A percentile compares a stretch with the other conserved stretches of the same genome.
phyloP scores from a whole-genome alignment of 2,888 invertebrate genomes.

The Cataglyphis cursor region DNA sequence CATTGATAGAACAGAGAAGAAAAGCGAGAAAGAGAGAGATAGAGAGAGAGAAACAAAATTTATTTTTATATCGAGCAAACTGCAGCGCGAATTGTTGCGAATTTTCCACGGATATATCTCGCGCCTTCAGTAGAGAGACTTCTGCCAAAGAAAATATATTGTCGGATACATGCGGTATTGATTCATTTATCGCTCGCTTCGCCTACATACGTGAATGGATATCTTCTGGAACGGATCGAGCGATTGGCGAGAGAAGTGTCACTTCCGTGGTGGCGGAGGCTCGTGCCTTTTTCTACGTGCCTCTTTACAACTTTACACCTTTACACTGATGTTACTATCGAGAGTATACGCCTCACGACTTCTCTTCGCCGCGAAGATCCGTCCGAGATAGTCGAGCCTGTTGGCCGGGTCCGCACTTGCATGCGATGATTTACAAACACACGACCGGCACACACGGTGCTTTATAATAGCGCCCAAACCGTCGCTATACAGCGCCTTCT shows the following conservation, averaged over 20 bases:
- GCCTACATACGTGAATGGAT: constrained; percentile 68
- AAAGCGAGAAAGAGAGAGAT: constrained; percentile 17
- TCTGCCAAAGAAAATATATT: constrained; percentile 6
- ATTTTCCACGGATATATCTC: constrained; percentile 12
- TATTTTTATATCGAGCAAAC: constrained; percentile 66
- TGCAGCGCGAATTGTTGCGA: constrained; percentile 37
- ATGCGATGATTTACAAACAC: constrained; percentile 79
- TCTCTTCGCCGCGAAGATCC: constrained; percentile 21
- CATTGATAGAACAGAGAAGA: constrained; percentile 59
- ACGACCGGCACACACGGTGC: constrained; percentile 78
- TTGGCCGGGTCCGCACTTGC: constrained; percentile 66
- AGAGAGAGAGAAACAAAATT: constrained; percentile 35
- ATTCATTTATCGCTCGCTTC: constrained; percentile 29
- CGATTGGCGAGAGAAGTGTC: constrained; percentile 28
- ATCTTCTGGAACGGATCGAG: constrained; percentile 25
- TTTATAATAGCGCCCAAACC: constrained; percentile 80
- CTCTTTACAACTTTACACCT: not conserved
- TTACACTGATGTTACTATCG: constrained; percentile 1
- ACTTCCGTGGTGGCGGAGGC: constrained; percentile 8
- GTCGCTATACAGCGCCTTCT: constrained; percentile 78
- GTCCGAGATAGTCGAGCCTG: constrained; percentile 20
- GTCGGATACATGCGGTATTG: not conserved
- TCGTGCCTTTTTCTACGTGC: constrained; percentile 7
- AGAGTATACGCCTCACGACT: constrained; percentile 12
- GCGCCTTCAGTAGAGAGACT: constrained; percentile 8